Conservation (phyloP, 2,888 invertebrate species). For the Bhutanitis thaidina region DNA sequence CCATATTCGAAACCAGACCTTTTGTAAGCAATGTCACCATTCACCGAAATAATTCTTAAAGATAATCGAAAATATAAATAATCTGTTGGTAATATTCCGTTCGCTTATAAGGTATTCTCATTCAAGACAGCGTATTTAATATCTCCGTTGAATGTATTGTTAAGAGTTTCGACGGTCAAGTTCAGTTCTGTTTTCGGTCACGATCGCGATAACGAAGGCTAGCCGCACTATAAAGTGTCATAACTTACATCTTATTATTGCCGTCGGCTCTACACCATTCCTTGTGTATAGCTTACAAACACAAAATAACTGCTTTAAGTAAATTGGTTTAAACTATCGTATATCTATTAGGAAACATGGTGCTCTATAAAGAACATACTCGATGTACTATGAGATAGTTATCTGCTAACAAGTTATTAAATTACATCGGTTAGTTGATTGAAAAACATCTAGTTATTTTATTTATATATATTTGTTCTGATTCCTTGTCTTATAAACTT, state of each 20-base stretch:
- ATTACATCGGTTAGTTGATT: too few relatives aligned
- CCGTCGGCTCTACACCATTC: conserved; percentile 29
- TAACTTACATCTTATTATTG: conserved; percentile 35
- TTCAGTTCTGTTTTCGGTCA: conserved; percentile 46
- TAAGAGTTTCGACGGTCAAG: conserved; percentile 31
- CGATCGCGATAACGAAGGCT: conserved; percentile 46
- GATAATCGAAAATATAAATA: conserved; percentile 20
- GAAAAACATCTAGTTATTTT: too few relatives aligned
- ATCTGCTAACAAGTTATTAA: conserved; percentile 63
- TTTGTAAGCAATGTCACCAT: conserved; percentile 16
- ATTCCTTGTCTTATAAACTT: too few relatives aligned
- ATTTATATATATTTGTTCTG: too few relatives aligned
- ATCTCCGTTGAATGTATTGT: conserved; percentile 24
- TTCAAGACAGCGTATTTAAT: conserved; percentile 21
- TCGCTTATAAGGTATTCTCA: conserved; percentile 19
- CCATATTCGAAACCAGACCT: conserved; percentile 15
- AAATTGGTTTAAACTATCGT: conserved; percentile 57
- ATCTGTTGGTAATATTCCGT: conserved; percentile 17
- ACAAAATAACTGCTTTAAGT: conserved; percentile 42
- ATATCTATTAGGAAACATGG: conserved; percentile 49
- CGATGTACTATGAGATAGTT: conserved; percentile 51
- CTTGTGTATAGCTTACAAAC: conserved; percentile 25
- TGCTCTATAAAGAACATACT: conserved; percentile 62
- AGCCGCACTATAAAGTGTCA: conserved; percentile 44
- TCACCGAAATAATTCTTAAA: conserved; percentile 19